Evolutionary conservation across 2,888 invertebrate genomes (phyloP).

Genomic region (Cephonodes hylas): DNA sequence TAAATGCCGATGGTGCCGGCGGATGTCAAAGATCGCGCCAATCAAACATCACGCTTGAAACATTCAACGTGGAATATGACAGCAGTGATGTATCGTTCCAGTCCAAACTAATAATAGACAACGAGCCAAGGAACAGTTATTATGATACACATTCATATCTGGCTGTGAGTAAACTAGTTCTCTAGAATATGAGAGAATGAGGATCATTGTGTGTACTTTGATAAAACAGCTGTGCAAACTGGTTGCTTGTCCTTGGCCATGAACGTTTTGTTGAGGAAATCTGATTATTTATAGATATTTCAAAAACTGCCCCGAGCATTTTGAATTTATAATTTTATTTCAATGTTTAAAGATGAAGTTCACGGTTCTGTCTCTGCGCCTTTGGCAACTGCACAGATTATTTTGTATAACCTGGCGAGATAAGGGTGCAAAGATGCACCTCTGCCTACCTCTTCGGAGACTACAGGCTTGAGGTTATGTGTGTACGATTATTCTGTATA

Average conservation of each 20-base stretch:
- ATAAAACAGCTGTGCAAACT: neutral
- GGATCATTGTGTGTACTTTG: neutral
- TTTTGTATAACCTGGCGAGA: too few species aligned
- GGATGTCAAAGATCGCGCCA: slow-evolving; percentile 49
- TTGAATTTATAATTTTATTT: neutral
- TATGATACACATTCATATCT: slow-evolving; percentile 1
- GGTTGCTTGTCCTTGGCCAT: neutral
- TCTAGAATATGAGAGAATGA: neutral
- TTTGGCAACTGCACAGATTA: too few species aligned
- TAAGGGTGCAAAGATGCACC: too few species aligned
- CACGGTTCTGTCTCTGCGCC: too few species aligned
- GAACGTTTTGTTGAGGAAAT: neutral
- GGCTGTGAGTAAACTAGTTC: slow-evolving; percentile 5
- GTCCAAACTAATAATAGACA: slow-evolving; percentile 6
- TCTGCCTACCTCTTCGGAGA: too few species aligned
- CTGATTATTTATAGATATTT: neutral
- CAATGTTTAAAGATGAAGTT: too few species aligned
- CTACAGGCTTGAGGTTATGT: too few species aligned
- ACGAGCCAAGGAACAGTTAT: neutral
- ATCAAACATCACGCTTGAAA: slow-evolving; percentile 37
- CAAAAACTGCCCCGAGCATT: neutral
- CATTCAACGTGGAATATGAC: slow-evolving; percentile 37
- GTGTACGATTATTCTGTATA: neutral
- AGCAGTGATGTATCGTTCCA: slow-evolving; percentile 37
- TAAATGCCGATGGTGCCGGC: slow-evolving; percentile 33